These are phyloP conservation scores for Dexiosoma caninum DNA, from an alignment of 2,888 invertebrate genomes.

Conservation along the genomic window DNA sequence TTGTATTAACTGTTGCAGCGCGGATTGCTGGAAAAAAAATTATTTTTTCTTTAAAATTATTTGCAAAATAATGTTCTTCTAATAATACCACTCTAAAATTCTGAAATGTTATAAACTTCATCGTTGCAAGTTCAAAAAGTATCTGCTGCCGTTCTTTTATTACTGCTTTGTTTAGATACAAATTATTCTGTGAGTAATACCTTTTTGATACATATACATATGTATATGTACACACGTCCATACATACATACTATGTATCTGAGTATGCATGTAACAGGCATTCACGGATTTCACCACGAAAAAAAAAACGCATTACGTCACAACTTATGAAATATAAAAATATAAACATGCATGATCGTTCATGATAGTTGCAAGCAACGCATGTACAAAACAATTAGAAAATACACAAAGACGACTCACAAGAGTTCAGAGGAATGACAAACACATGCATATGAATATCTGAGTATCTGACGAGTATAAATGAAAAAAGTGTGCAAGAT, in stretches of 20 bases:
- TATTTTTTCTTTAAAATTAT: not conserved
- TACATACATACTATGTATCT: too few relatives aligned
- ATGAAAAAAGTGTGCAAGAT: too few relatives aligned
- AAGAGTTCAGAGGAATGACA: too few relatives aligned
- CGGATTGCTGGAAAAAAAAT: conserved; percentile 70
- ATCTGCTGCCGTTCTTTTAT: conserved; percentile 22
- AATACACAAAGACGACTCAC: too few relatives aligned
- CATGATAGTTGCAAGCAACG: conserved; percentile 17
- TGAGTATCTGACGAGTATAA: too few relatives aligned
- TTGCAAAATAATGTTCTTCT: not conserved
- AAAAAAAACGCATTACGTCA: conserved; percentile 46
- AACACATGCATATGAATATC: too few relatives aligned
- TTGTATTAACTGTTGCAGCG: conserved; percentile 70
- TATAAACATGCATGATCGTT: conserved; percentile 44
- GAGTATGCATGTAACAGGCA: too few relatives aligned
- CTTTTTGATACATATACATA: not conserved
- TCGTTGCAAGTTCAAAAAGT: conserved; percentile 44
- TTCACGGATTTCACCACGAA: conserved; percentile 46
- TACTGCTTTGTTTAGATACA: not conserved
- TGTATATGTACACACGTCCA: not conserved
- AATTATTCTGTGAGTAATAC: not conserved
- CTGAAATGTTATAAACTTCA: conserved; percentile 64
- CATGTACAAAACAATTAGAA: not conserved
- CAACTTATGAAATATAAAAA: conserved; percentile 39
- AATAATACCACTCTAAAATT: conserved; percentile 45